These are phyloP conservation scores for Drosophila quinaria DNA, from an alignment of 2,888 invertebrate species.

Conservation along the genomic window DNA sequence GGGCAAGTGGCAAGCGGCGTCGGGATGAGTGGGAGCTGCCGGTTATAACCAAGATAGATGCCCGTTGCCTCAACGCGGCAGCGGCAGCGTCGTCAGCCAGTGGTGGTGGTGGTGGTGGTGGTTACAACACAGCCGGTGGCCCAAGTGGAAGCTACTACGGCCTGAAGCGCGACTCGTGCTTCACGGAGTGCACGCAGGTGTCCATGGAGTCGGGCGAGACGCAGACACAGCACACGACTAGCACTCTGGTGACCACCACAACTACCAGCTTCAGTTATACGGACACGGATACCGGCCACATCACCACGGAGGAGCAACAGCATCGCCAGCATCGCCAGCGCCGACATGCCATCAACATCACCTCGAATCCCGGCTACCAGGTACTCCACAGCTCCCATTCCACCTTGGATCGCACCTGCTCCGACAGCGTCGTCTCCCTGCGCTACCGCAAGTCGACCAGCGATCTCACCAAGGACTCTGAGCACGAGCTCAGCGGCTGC, in stretches of 20 bases:
- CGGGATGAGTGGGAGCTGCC: conserved; percentile 81
- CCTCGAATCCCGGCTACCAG: conserved; percentile 86
- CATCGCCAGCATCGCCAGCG: conserved; percentile 64
- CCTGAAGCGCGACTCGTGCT: conserved; percentile 84
- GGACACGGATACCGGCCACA: conserved; percentile 56
- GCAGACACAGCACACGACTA: conserved; percentile 69
- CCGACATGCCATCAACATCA: conserved; percentile 85
- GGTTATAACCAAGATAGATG: conserved; percentile 71
- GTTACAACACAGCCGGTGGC: conserved; percentile 41
- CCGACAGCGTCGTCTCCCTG: conserved; percentile 85
- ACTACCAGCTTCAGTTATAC: conserved; percentile 83
- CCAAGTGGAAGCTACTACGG: conserved; percentile 58
- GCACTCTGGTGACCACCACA: conserved; percentile 81
- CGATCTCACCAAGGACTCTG: conserved; percentile 88
- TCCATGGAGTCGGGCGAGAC: conserved; percentile 84
- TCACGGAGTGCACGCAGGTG: conserved; percentile 85
- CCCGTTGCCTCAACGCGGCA: conserved; percentile 68
- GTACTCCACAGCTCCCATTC: conserved; percentile 85
- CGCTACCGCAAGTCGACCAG: conserved; percentile 92
- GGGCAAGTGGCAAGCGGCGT: conserved; percentile 51
- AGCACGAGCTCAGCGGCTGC: conserved; percentile 71
- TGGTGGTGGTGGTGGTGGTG: conserved; percentile 20
- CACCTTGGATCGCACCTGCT: conserved; percentile 85
- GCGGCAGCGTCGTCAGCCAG: conserved; percentile 30
- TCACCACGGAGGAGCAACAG: conserved; percentile 21